These are phyloP conservation scores for Pagrus major DNA, from an alignment of 2,113 vertebrate genomes.

Conservation along the genomic window DNA sequence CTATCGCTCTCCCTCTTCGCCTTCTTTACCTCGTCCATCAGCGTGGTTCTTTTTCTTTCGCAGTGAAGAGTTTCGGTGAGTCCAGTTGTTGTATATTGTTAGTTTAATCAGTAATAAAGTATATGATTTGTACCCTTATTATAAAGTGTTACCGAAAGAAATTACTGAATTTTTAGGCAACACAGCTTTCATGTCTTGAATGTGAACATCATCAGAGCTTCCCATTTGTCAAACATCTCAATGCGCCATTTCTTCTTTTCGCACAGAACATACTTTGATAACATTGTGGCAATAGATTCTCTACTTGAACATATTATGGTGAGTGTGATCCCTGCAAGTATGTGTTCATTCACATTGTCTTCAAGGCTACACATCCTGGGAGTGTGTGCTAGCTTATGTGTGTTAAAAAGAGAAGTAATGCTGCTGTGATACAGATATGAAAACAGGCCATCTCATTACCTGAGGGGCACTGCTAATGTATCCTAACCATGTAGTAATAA, in stretches of 20 bases:
- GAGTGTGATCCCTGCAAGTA: constrained; percentile 81
- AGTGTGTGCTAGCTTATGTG: constrained; percentile 56
- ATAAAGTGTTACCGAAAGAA: too few relatives aligned
- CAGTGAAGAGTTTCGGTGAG: too few relatives aligned
- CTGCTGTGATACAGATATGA: constrained; percentile 21
- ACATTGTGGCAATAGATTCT: constrained; percentile 99
- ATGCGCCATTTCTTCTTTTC: constrained; percentile 78
- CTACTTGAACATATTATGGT: constrained; percentile 99
- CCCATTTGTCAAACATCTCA: constrained; percentile 74
- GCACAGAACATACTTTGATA: constrained; percentile 99
- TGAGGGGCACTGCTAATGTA: constrained; percentile 10
- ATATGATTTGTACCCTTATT: too few relatives aligned
- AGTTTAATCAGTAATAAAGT: too few relatives aligned
- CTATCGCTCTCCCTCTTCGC: too few relatives aligned
- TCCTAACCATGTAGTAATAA: neutral
- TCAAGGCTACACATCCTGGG: constrained; percentile 61
- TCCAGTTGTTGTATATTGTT: too few relatives aligned
- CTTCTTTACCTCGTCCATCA: too few relatives aligned
- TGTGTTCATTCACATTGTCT: constrained; percentile 67
- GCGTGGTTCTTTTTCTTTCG: too few relatives aligned
- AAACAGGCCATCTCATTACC: neutral
- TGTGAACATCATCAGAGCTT: constrained; percentile 73
- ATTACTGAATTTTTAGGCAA: constrained; percentile 40
- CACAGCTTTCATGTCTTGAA: constrained; percentile 67
- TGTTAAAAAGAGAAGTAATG: constrained; percentile 26